Conservation (phyloP, 1,140 invertebrate species). For the Drosophila azteca region DNA sequence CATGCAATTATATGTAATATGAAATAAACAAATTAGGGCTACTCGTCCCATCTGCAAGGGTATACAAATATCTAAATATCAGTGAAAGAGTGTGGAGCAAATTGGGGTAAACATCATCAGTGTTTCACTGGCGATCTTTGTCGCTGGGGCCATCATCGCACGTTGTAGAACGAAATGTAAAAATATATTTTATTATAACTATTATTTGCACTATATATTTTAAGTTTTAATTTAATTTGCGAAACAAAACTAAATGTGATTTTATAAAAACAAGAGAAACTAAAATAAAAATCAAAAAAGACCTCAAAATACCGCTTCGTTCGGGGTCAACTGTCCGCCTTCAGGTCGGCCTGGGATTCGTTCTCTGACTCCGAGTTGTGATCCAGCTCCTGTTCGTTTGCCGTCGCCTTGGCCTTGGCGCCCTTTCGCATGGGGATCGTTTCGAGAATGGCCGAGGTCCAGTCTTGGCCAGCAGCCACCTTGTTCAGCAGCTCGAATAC, state of each 20-base stretch:
- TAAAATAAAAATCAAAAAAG: slow-evolving; percentile 62
- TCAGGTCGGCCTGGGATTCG: neutral
- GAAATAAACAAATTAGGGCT: too few relatives aligned
- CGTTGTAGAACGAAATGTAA: slow-evolving; percentile 26
- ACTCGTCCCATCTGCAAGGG: too few relatives aligned
- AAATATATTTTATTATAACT: slow-evolving; percentile 19
- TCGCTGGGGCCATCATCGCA: slow-evolving; percentile 24
- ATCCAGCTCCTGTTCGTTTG: neutral
- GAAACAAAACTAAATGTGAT: slow-evolving; percentile 65
- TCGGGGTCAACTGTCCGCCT: slow-evolving; percentile 28
- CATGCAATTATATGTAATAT: too few relatives aligned
- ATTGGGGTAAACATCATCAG: slow-evolving; percentile 13
- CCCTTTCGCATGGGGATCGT: slow-evolving; percentile 92
- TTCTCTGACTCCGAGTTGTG: neutral
- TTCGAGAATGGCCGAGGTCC: slow-evolving; percentile 93
- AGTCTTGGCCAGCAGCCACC: slow-evolving; percentile 90
- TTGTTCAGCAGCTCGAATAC: slow-evolving; percentile 96
- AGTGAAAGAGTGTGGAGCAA: neutral
- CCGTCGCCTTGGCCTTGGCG: slow-evolving; percentile 84
- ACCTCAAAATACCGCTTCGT: slow-evolving; percentile 27
- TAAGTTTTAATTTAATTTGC: slow-evolving; percentile 62
- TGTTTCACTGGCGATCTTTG: slow-evolving; percentile 15
- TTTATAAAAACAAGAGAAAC: slow-evolving; percentile 61
- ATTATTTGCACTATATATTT: slow-evolving; percentile 47
- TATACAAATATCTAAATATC: too few relatives aligned